These are phyloP conservation scores for Catharus ustulatus DNA, from an alignment of 2,797 vertebrate genomes.

Conservation along the genomic window DNA sequence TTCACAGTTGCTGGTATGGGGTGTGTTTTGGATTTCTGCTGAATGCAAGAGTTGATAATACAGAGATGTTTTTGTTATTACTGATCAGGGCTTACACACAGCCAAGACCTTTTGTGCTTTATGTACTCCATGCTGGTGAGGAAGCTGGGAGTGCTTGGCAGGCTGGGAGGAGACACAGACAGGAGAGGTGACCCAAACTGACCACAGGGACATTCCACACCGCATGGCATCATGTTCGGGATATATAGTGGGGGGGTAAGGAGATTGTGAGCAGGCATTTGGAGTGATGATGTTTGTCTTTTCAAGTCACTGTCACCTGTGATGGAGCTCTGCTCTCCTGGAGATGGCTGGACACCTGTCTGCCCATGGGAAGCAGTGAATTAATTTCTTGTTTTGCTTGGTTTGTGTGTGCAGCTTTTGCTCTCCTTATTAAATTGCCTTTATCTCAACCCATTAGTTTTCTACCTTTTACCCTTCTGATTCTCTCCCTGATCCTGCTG, in stretches of 20 bases:
- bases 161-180: background rate
- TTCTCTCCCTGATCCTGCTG: background rate
- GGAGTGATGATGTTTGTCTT: background rate
- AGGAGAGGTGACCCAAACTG: background rate
- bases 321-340: too few relatives aligned
- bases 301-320: too few relatives aligned
- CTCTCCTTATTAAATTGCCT: background rate
- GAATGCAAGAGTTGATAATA: background rate
- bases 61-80: background rate
- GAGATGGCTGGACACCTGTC: too few relatives aligned
- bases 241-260: background rate
- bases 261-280: background rate
- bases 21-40: background rate
- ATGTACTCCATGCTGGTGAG: rapidly evolving
- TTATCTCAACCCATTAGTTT: background rate
- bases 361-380: background rate
- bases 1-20: background rate
- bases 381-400: background rate
- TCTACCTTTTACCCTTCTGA: background rate
- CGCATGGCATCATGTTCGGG: background rate
- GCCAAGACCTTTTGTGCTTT: background rate
- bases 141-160: background rate
- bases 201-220: background rate
- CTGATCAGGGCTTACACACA: background rate
- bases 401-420: background rate